Evolutionary conservation across 2,113 vertebrate species (phyloP), one percentile per base, ranked within the genome.

Genomic region (Xiphophorus couchianus): DNA sequence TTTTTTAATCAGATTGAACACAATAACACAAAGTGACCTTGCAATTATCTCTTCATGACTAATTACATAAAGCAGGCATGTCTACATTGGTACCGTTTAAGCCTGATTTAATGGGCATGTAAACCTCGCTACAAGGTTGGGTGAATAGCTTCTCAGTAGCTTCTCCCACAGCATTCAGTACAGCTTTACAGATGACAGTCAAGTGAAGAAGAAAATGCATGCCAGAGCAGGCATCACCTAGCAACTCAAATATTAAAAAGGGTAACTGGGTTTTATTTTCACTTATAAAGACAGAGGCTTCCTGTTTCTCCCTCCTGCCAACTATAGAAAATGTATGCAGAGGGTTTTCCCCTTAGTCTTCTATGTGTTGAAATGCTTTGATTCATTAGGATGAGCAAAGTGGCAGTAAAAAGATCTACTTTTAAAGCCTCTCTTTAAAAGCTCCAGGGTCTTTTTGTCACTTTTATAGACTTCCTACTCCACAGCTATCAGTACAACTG

Each of bases 241-340:
- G 78, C 91, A 94, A 90, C 92, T 72, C 48, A 75, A 84, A 91
- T 90, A 89, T 92, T 83, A 82, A 88, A 89, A 84, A 78, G 86
- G 42, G 35, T 42, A 80, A 89, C 84, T 80, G 76, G 76, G 13
- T 85, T 88, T 92, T 86, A 89, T 83, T 88, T 87, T 83, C 72
- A 78, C 83, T 75, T 64, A 79, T 77, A 85, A 92, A 93, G 86
- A 83, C 63, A 58, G 37, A 5, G 5, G 62, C 77, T 88, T 93
- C 85, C 88, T 90, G 79, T 91, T 90, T 81, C 64, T 66, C 70
- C 62, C n/a, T 44, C 31, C 61, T 51, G n/a, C 66, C 63, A 69
- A 33, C 77, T 66, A 70, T 7, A 44, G 76, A 60, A 81, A 84
- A 78, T 62, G 25, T 63, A 79, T 37, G 28, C 48, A 13, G 17